phyloP scores from a whole-genome alignment of 1,140 invertebrate species.

The Saccostrea echinata region DNA sequence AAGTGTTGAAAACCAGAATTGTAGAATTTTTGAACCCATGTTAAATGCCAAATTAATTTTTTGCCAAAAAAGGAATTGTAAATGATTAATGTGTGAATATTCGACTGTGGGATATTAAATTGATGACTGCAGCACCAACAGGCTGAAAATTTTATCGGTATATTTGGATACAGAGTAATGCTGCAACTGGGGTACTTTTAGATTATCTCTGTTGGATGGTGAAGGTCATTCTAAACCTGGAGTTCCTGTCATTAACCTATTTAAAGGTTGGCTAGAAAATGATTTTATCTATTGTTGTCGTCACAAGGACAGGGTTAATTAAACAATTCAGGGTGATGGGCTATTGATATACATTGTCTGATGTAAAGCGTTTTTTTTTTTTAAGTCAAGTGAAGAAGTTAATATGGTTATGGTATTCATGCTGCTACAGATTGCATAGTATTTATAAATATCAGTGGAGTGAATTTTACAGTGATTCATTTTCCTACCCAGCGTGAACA shows the following conservation, averaged over 20 bases:
- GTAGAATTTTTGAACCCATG: not conserved
- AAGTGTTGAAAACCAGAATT: not conserved
- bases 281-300: slow-evolving; percentile 22
- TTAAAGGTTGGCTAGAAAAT: slow-evolving; percentile 20
- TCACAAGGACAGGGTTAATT: slow-evolving; percentile 27
- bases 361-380: not conserved
- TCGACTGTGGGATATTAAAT: not conserved
- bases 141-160: not conserved
- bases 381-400: not conserved
- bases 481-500: not conserved
- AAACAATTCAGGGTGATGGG: not conserved
- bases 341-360: not conserved
- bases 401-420: not conserved
- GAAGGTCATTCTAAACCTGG: not conserved
- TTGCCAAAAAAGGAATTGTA: not conserved
- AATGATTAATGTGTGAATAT: not conserved
- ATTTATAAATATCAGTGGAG: not conserved
- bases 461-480: not conserved
- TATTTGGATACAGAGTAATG: slow-evolving; percentile 27
- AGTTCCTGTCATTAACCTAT: slow-evolving; percentile 27
- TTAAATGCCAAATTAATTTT: not conserved
- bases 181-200: slow-evolving; percentile 18
- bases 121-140: not conserved
- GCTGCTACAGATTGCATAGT: not conserved
- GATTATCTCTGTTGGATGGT: slow-evolving; percentile 18